Conservation (phyloP, 2,113 vertebrate species). For the Lepus europaeus region DNA sequence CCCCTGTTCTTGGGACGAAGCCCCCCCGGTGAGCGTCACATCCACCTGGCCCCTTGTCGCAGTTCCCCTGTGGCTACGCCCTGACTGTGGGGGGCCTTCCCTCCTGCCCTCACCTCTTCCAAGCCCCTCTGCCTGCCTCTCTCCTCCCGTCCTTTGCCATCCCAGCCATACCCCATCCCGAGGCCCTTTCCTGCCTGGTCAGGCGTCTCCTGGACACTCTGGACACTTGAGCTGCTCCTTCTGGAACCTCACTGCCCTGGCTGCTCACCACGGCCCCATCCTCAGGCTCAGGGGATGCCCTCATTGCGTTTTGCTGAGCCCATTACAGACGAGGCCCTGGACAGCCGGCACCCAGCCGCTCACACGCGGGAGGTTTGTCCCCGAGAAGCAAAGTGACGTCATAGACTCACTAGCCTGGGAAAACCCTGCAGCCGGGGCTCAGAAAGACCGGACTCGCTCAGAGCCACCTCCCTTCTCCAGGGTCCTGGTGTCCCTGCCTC, state of each 20-base stretch:
- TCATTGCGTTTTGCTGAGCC: not conserved
- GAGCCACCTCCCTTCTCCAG: not conserved
- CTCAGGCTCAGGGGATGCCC: not conserved
- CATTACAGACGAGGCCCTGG: not conserved
- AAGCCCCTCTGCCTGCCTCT: not conserved
- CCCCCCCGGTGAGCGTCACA: not conserved
- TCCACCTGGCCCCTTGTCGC: not conserved
- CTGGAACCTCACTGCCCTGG: not conserved
- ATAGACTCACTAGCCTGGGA: not conserved
- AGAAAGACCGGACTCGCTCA: not conserved
- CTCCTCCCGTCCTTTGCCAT: not conserved
- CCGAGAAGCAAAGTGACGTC: not conserved
- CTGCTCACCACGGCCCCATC: too few species aligned
- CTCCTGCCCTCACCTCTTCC: not conserved
- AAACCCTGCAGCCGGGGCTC: not conserved
- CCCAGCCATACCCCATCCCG: not conserved
- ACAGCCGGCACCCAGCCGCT: not conserved
- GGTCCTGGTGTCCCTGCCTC: slow-evolving; percentile 56
- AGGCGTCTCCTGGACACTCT: not conserved
- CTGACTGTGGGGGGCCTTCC: not conserved
- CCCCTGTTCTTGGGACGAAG: not conserved
- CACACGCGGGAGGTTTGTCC: not conserved
- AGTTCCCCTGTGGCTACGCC: not conserved
- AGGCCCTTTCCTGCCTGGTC: not conserved
- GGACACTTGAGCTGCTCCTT: not conserved